phyloP scores from a whole-genome alignment of 2,797 vertebrate species.

The Tiaroga cobitis region DNA sequence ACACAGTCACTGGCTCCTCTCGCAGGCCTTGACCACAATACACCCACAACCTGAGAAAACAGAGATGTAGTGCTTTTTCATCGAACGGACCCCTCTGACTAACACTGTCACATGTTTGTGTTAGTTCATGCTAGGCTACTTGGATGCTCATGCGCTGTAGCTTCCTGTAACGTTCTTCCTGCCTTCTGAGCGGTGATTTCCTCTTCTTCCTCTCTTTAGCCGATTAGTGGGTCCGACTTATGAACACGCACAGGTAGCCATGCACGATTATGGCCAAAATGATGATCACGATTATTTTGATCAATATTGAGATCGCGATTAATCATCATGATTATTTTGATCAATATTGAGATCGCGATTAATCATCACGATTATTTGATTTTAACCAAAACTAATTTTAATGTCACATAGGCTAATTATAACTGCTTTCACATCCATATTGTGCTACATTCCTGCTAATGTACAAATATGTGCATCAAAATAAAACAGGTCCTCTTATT shows the following conservation, averaged over 20 bases:
- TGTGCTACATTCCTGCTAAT: no score
- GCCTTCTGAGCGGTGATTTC: slow-evolving; percentile 17
- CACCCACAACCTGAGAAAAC: slow-evolving; percentile 24
- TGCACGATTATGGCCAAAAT: no score
- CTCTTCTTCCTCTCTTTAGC: slow-evolving; percentile 4
- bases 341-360: no score
- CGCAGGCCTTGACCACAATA: slow-evolving; percentile 32
- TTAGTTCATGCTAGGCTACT: neutral
- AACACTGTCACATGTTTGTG: slow-evolving; percentile 10
- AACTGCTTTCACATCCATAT: no score
- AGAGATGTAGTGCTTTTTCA: neutral
- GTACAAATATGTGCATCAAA: no score
- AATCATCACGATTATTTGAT: no score
- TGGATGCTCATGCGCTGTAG: neutral
- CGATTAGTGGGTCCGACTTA: neutral
- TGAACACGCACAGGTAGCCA: neutral
- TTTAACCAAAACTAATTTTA: no score
- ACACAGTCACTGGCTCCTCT: slow-evolving; percentile 26
- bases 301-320: no score
- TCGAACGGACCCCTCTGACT: slow-evolving; percentile 24
- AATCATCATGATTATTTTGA: no score
- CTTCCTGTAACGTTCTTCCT: slow-evolving; percentile 41
- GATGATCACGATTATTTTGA: no score
- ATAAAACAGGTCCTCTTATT: no score
- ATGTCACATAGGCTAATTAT: no score